These are phyloP conservation scores for Shargacucullia verbasci DNA, from an alignment of 2,888 invertebrate genomes.

Conservation along the genomic window DNA sequence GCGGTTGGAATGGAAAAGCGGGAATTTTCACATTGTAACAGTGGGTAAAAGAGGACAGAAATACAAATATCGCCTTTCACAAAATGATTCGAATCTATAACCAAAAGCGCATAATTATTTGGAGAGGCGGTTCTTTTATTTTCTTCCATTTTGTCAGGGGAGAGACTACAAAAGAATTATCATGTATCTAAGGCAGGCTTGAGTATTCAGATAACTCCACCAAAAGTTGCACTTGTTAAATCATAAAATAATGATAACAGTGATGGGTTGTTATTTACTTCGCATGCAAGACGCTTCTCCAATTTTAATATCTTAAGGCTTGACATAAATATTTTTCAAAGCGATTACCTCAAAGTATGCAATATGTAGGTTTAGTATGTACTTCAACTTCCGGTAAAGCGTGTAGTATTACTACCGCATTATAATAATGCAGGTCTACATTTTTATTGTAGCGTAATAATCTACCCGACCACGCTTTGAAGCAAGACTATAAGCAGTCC, in stretches of 20 bases:
- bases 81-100: slow-evolving; percentile 4
- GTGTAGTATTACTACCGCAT: neutral
- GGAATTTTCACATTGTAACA: slow-evolving; percentile 9
- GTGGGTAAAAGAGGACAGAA: slow-evolving; percentile 2
- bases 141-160: too few relatives aligned
- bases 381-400: neutral
- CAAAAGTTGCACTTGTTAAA: neutral
- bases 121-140: too few relatives aligned
- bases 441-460: slow-evolving; percentile 33
- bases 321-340: neutral
- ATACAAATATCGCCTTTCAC: neutral
- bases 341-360: neutral
- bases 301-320: neutral
- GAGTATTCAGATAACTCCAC: slow-evolving; percentile 8
- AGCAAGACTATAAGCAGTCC: slow-evolving; percentile 42
- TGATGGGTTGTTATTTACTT: too few relatives aligned
- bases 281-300: neutral
- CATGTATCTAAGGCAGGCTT: neutral
- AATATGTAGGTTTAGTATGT: too few relatives aligned
- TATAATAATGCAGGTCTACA: slow-evolving; percentile 16
- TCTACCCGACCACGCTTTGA: slow-evolving; percentile 28
- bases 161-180: too few relatives aligned
- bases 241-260: slow-evolving; percentile 2
- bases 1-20: neutral
- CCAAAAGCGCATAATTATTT: too few relatives aligned